Conservation (phyloP, 2,888 invertebrate species). For the Drosophila anomelani region DNA sequence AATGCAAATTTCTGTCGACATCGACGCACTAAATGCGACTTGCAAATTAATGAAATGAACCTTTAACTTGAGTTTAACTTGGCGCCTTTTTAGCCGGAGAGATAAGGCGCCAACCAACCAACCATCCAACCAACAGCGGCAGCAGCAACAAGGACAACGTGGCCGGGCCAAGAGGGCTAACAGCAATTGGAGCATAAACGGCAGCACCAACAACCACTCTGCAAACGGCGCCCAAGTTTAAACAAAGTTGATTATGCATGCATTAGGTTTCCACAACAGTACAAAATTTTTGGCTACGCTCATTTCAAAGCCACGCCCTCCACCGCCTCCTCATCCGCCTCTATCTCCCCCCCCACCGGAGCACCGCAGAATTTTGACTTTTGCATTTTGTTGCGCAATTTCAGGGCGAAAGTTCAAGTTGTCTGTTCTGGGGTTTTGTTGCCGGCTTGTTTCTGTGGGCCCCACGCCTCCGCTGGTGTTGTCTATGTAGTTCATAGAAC, state of each 20-base stretch:
- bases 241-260: constrained; percentile 82
- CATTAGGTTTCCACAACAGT: constrained; percentile 77
- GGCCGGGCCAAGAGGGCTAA: constrained; percentile 43
- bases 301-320: constrained; percentile 71
- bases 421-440: constrained; percentile 54
- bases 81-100: constrained; percentile 64
- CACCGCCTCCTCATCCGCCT: neutral
- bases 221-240: constrained; percentile 74
- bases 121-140: constrained; percentile 28
- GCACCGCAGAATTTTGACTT: constrained; percentile 70
- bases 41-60: constrained; percentile 81
- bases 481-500: constrained; percentile 23
- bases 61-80: constrained; percentile 81
- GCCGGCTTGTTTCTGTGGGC: constrained; percentile 42
- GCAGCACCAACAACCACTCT: constrained; percentile 55
- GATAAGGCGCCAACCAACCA: constrained; percentile 69
- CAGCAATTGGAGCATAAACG: constrained; percentile 72
- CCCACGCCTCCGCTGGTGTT: neutral
- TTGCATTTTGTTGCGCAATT: constrained; percentile 80
- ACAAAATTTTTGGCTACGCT: constrained; percentile 71
- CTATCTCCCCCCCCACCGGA: too few species aligned
- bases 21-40: constrained; percentile 80
- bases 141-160: constrained; percentile 18
- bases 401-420: constrained; percentile 75
- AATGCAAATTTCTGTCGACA: constrained; percentile 77